These are phyloP conservation scores for Alligator sinensis DNA, from an alignment of 2,113 vertebrate species.

Conservation along the genomic window DNA sequence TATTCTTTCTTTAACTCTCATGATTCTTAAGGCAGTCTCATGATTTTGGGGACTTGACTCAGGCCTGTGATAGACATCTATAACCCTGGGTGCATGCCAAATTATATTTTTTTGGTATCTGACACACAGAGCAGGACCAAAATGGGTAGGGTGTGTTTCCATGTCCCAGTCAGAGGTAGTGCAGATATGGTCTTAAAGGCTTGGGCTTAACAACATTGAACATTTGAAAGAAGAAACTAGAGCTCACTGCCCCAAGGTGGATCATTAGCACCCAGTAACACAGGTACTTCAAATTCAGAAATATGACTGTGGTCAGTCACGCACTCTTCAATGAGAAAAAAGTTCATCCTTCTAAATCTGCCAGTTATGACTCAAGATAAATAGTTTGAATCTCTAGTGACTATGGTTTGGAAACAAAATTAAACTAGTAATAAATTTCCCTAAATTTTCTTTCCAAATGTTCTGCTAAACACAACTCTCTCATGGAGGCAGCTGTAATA, in stretches of 20 bases:
- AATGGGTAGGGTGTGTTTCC: too few species aligned
- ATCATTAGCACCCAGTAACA: slow-evolving; percentile 51
- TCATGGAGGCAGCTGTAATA: slow-evolving; percentile 56
- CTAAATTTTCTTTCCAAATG: slow-evolving; percentile 30
- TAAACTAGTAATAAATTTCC: slow-evolving; percentile 61
- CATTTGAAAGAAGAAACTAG: slow-evolving; percentile 58
- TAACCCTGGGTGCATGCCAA: background rate
- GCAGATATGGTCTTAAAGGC: slow-evolving; percentile 65
- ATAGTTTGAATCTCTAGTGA: slow-evolving; percentile 44
- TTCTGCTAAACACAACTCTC: slow-evolving; percentile 38
- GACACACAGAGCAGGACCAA: too few species aligned
- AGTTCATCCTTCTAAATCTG: slow-evolving; percentile 63
- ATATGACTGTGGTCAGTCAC: slow-evolving; percentile 48
- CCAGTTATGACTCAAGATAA: slow-evolving; percentile 58
- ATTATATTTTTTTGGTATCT: too few species aligned
- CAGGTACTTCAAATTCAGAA: slow-evolving; percentile 63
- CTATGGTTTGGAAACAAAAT: slow-evolving; percentile 58
- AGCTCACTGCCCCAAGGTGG: slow-evolving; percentile 60
- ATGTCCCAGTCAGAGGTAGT: background rate
- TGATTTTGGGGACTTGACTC: slow-evolving; percentile 29
- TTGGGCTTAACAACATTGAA: slow-evolving; percentile 62
- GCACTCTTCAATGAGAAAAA: slow-evolving; percentile 24
- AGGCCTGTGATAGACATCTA: slow-evolving; percentile 32
- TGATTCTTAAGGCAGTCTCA: slow-evolving; percentile 22
- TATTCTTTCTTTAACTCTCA: background rate